Evolutionary conservation across 1,140 invertebrate species (phyloP), one percentile per base, ranked within the genome.

Genomic region (Penaeus indicus): DNA sequence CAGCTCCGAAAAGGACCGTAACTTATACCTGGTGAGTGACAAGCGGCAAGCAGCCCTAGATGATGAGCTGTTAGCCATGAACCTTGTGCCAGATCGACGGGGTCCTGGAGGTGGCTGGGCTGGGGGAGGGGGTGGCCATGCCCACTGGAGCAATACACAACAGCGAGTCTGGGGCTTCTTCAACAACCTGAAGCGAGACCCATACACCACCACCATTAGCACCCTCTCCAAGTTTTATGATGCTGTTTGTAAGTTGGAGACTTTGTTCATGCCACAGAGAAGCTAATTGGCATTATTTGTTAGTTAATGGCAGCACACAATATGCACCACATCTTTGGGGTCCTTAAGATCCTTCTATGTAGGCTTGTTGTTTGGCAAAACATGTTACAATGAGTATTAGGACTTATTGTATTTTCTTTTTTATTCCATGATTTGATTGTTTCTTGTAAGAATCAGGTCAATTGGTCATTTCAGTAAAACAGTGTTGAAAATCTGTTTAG

Each of bases 141-240:
- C 27, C 18, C 84, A 61, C 22, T 86, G 84, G 84, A n/a, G 11
- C 8, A 86, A 79, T 60, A 61, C 86, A 21, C 86, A 88, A 22
- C 86, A 88, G 72, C 67, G 86, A 25, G 86, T 88, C 16, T 88
- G 86, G 86, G 86, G 86, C 27, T 88, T 88, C 86, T 47, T 83
- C 38, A 88, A 84, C 72, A 88, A 84, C 72, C 63, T 83, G 27
- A 88, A 88, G 72, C 80, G 86, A 42, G 86, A 88, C 38, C 86
- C 86, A 4, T 88, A 88, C 72, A 88, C 86, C 32, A 78, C 86
- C 22, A 84, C 86, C 47, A 42, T 78, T n/a, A 47, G 72, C 10
- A 61, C 86, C 27, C 72, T 88, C 69, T 88, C 86, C 32, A 88
- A 88, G 61, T 84, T 88, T 69, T 88, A 88, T 62, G 86, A 88